Evolutionary conservation across 2,888 invertebrate genomes (phyloP), one percentile per base, ranked within the genome.

Genomic region (Lasioglossum vierecki): DNA sequence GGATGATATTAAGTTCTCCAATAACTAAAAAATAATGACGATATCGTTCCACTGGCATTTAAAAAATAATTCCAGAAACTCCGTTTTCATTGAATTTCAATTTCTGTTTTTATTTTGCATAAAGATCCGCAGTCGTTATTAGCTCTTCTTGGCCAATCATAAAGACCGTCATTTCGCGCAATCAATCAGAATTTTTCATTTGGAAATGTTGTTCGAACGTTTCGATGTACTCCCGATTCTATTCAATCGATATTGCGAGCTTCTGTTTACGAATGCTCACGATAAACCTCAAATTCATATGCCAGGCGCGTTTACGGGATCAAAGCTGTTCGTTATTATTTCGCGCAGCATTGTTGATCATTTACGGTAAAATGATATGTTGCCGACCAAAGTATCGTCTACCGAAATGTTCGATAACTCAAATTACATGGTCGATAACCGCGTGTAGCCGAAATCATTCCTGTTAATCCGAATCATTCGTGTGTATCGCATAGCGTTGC

Each of bases 301-400:
- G 72, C 44, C 53, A 66, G 39, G 22, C 22, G n/a, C 53, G 9
- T 57, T 81, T 73, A 73, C 63, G 60, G 44, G 76, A 22, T 76
- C 68, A 74, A 84, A 70, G 77, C 41, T 70, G n/a, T 18, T 49
- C 4, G 53, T 70, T 77, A 70, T 57, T 49, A 77, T 49, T 53
- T 57, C 68, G 3, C 4, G 30, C 5, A 22, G 83, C 35, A 49
- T 84, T 84, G 84, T 84, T 60, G 35, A 77, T 77, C 77, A 11
- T 35, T 74, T 60, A 22, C 77, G 46, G 35, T 46, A 18, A 18
- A 70, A 46, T 35, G 44, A 26, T n/a, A 46, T 6, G 26, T 73
- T 68, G 53, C 41, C 60, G 77, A 26, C 35, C 73, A 35, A 70
- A 70, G 41, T 46, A 9, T 39, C 2, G 30, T 9, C n/a, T n/a